Conservation (phyloP, 2,113 vertebrate species). For the Pelecanus crispus region DNA sequence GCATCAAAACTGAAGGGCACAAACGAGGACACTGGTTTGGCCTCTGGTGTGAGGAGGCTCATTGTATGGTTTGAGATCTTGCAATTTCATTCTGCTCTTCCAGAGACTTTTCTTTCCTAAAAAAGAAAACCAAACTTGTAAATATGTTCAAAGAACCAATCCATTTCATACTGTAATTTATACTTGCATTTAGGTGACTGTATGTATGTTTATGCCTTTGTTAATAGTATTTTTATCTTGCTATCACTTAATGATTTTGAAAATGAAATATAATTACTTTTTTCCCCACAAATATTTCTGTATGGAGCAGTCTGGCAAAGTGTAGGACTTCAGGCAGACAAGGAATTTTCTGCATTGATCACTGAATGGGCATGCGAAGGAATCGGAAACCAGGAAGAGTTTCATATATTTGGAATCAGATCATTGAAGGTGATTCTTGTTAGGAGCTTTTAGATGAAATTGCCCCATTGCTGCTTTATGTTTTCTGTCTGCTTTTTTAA, state of each 20-base stretch:
- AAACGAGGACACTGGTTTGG: background rate
- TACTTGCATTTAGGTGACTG: background rate
- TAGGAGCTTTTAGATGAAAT: conserved; percentile 56
- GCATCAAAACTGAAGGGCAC: background rate
- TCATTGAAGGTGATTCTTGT: conserved; percentile 1
- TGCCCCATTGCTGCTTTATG: conserved; percentile 26
- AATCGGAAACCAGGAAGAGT: background rate
- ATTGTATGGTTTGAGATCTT: background rate
- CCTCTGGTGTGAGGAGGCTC: background rate
- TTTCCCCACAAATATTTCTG: background rate
- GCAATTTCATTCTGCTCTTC: background rate
- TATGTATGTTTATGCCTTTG: background rate
- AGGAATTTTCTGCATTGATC: background rate
- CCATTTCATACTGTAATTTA: background rate
- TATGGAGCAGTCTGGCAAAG: background rate
- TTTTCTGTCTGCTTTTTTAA: conserved; percentile 44
- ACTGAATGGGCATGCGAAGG: background rate
- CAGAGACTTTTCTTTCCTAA: background rate
- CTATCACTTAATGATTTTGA: background rate
- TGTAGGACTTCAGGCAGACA: background rate
- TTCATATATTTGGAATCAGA: background rate
- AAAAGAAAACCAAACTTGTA: background rate
- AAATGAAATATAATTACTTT: background rate
- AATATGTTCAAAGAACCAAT: background rate
- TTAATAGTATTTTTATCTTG: background rate